Evolutionary conservation across 2,797 vertebrate genomes (phyloP).

Genomic region (Heterohyrax brucei): DNA sequence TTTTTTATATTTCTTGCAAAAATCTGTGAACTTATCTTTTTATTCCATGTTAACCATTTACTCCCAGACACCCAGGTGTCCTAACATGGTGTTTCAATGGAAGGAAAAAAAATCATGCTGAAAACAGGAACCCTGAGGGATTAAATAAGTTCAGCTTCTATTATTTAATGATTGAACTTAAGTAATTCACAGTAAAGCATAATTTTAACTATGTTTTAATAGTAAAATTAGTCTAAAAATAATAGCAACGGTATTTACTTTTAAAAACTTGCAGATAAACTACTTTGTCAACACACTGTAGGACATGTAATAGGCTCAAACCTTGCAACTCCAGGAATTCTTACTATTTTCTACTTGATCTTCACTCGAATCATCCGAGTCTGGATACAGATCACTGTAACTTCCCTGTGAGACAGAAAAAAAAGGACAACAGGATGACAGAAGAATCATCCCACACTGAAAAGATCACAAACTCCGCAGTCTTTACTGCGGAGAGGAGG

Average conservation of each 20-base stretch:
- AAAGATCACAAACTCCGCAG: constrained; percentile 12
- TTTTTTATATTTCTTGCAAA: constrained; percentile 10
- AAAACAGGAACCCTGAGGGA: background rate
- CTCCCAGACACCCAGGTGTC: background rate
- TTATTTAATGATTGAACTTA: background rate
- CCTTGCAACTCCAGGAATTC: constrained; percentile 99
- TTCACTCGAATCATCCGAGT: constrained; percentile 99
- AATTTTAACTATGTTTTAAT: constrained; percentile 13
- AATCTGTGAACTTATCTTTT: constrained; percentile 13
- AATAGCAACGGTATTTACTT: background rate
- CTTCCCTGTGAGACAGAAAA: constrained; percentile 93
- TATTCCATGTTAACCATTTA: constrained; percentile 57
- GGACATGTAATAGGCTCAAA: constrained; percentile 85
- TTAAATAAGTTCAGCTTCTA: constrained; percentile 25
- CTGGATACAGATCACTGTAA: constrained; percentile 99
- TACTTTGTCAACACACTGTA: constrained; percentile 48
- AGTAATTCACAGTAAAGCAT: background rate
- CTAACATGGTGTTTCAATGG: constrained; percentile 52
- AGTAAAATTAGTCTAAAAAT: constrained; percentile 30
- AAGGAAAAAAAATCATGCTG: background rate
- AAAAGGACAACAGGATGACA: background rate
- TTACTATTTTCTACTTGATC: constrained; percentile 99
- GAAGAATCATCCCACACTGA: constrained; percentile 14
- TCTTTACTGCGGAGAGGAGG: constrained; percentile 20
- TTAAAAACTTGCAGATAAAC: background rate